Evolutionary conservation across 2,888 invertebrate genomes (phyloP).

Genomic region (Troglohyphantes excavatus): DNA sequence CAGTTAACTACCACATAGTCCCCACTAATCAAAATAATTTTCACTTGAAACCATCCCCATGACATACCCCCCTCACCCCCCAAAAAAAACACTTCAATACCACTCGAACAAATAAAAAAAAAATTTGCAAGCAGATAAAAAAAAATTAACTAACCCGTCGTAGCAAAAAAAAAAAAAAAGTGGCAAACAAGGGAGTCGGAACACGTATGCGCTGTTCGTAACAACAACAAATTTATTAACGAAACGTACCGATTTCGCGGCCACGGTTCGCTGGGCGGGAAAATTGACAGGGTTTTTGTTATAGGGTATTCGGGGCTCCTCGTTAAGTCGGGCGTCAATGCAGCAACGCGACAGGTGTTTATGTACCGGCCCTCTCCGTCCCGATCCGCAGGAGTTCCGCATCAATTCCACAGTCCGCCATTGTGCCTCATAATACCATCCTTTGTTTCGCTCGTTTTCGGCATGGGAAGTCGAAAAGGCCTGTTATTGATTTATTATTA

Average conservation of each 20-base stretch:
- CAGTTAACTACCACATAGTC: too few relatives aligned
- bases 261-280: conserved; percentile 69
- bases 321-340: conserved; percentile 74
- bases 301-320: conserved; percentile 30
- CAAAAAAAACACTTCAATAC: too few relatives aligned
- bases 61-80: too few relatives aligned
- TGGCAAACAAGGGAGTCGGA: conserved; percentile 37
- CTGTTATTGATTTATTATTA: conserved; percentile 74
- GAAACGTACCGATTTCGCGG: conserved; percentile 73
- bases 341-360: conserved; percentile 74
- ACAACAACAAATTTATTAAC: conserved; percentile 66
- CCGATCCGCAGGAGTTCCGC: conserved; percentile 65
- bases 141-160: conserved; percentile 16
- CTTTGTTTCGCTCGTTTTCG: conserved; percentile 62
- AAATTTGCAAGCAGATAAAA: not conserved
- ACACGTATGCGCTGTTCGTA: not conserved
- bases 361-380: conserved; percentile 50
- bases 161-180: conserved; percentile 51
- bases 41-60: too few relatives aligned
- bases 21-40: too few relatives aligned
- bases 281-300: conserved; percentile 71
- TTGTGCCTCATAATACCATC: conserved; percentile 48
- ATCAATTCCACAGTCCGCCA: conserved; percentile 50
- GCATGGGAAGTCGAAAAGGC: conserved; percentile 38
- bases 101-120: too few relatives aligned